phyloP scores from a whole-genome alignment of 1,140 invertebrate genomes.

The Drosophila albomicans region DNA sequence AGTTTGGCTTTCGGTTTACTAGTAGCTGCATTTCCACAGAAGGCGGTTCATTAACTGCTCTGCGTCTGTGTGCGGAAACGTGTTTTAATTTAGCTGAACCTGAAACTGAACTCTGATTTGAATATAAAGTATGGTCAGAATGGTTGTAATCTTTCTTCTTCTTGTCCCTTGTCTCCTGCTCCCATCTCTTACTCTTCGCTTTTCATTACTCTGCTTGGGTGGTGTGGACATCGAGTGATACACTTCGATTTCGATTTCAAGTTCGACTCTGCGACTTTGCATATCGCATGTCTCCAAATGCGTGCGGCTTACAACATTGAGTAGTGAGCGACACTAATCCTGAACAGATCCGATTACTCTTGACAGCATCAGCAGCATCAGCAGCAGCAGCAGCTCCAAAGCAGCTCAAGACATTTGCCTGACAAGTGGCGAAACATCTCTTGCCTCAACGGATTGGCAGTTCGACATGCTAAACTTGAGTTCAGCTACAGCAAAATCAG shows the following conservation, averaged over 20 bases:
- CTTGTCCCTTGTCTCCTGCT: neutral
- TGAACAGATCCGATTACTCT: slow-evolving; percentile 71
- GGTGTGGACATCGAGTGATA: slow-evolving; percentile 12
- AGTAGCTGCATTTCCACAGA: neutral
- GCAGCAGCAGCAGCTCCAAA: slow-evolving; percentile 5
- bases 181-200: neutral
- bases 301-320: slow-evolving; percentile 65
- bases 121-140: neutral
- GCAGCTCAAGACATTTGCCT: slow-evolving; percentile 35
- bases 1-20: neutral
- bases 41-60: slow-evolving; percentile 1
- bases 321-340: slow-evolving; percentile 74
- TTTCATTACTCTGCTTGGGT: slow-evolving; percentile 45
- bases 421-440: slow-evolving; percentile 65
- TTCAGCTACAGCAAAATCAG: neutral
- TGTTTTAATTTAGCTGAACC: neutral
- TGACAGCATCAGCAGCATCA: slow-evolving; percentile 45
- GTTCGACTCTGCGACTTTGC: neutral
- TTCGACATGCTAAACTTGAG: slow-evolving; percentile 22
- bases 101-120: neutral
- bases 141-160: slow-evolving; percentile 7
- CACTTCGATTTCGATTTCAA: neutral
- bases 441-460: slow-evolving; percentile 23
- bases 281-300: slow-evolving; percentile 52
- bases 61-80: neutral